Percentiles rank a stretch among this genome's conserved stretches.
These are phyloP conservation scores for Elysia crispata DNA, from an alignment of 2,888 invertebrate genomes.

Conservation along the genomic window DNA sequence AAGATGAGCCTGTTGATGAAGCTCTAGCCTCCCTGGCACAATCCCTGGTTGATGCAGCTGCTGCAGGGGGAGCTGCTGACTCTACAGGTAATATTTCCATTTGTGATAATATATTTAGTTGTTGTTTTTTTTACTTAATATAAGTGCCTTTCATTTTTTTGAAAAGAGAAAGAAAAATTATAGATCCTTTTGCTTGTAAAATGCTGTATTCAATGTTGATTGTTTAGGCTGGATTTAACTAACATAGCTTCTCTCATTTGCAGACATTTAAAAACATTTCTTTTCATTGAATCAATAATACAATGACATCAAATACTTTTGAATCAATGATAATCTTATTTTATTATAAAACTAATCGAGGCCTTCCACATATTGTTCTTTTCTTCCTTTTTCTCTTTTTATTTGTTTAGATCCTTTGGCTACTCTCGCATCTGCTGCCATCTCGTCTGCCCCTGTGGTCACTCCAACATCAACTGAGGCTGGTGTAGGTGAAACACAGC, in stretches of 20 bases:
- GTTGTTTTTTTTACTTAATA: neutral
- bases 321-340: too few species aligned
- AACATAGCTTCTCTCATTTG: too few species aligned
- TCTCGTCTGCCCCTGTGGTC: conserved; percentile 76
- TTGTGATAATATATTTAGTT: too few species aligned
- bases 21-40: conserved; percentile 62
- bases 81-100: neutral
- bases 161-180: too few species aligned
- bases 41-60: conserved; percentile 44
- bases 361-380: too few species aligned
- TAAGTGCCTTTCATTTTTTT: neutral
- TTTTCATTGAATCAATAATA: too few species aligned
- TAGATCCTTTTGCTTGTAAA: too few species aligned
- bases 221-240: too few species aligned
- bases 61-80: conserved; percentile 40
- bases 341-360: too few species aligned
- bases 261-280: too few species aligned
- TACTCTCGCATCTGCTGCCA: conserved; percentile 86
- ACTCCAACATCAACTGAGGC: conserved; percentile 51
- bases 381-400: neutral
- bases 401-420: conserved; percentile 82
- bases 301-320: too few species aligned
- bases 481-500: conserved; percentile 46
- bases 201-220: too few species aligned
- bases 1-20: conserved; percentile 47